Evolutionary conservation across 2,113 vertebrate genomes (phyloP).

Genomic region (Spea bombifrons): DNA sequence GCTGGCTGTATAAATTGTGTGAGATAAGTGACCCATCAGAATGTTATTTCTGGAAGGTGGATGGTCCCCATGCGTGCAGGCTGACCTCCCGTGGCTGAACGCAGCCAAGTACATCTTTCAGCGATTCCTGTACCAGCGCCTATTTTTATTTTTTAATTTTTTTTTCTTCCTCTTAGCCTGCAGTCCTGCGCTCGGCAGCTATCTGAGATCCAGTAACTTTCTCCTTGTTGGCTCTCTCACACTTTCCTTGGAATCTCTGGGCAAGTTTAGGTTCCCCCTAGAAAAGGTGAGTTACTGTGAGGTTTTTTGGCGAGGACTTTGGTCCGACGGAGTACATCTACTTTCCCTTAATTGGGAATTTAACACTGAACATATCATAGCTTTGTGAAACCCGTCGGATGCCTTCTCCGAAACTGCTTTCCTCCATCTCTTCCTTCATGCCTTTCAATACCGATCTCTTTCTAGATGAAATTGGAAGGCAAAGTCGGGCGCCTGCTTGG

Average conservation of each 20-base stretch:
- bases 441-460: conserved; percentile 20
- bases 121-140: no score
- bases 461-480: conserved; percentile 76
- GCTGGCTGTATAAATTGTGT: no score
- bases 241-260: conserved; percentile 68
- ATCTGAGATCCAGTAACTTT: conserved; percentile 69
- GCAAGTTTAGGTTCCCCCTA: conserved; percentile 69
- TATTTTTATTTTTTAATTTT: background rate
- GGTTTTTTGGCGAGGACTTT: no score
- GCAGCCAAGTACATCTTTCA: no score
- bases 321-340: no score
- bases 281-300: conserved; percentile 64
- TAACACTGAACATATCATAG: background rate
- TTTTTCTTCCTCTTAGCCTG: conserved; percentile 49
- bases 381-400: background rate
- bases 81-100: no score
- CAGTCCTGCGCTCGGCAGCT: conserved; percentile 44
- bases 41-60: no score
- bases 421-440: background rate
- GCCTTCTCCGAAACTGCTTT: no score
- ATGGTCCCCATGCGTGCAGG: no score
- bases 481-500: conserved; percentile 76
- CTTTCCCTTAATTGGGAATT: no score
- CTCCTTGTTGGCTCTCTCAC: conserved; percentile 72
- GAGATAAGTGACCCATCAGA: no score